These are phyloP conservation scores for Acanthosepion esculentum DNA, from an alignment of 2,888 invertebrate genomes.

Conservation along the genomic window DNA sequence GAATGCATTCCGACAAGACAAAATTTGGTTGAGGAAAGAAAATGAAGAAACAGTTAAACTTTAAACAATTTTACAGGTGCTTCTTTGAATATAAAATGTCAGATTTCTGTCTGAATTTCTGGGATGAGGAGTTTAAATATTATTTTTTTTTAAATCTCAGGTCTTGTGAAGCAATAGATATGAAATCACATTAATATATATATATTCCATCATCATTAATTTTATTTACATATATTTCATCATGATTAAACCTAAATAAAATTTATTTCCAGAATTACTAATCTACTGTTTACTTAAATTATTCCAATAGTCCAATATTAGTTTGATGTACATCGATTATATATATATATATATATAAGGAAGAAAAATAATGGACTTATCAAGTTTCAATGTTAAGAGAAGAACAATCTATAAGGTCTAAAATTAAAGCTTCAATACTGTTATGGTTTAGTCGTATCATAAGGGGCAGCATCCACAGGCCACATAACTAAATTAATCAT, in stretches of 20 bases:
- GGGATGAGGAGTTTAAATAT: too few relatives aligned
- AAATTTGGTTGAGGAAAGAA: background rate
- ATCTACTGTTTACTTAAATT: background rate
- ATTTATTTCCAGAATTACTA: background rate
- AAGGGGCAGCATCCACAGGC: slow-evolving; percentile 33
- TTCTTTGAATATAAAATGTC: too few relatives aligned
- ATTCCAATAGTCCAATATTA: background rate
- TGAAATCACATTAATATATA: background rate
- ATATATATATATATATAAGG: background rate
- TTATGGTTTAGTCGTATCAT: background rate
- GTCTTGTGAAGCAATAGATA: background rate
- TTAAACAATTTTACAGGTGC: too few relatives aligned
- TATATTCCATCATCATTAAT: background rate
- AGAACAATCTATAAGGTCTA: background rate
- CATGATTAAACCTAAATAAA: background rate
- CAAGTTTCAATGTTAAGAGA: background rate
- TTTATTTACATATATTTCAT: too few relatives aligned
- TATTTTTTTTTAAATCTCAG: background rate
- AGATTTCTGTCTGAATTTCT: too few relatives aligned
- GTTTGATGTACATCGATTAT: background rate
- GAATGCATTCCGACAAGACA: background rate
- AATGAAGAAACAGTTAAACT: too few relatives aligned
- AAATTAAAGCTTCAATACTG: background rate
- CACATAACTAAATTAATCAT: background rate
- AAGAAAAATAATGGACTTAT: background rate